A percentile compares a stretch with the other conserved stretches of the same genome.
Evolutionary conservation across 1,140 invertebrate species (phyloP).

Genomic region (Portunus trituberculatus): DNA sequence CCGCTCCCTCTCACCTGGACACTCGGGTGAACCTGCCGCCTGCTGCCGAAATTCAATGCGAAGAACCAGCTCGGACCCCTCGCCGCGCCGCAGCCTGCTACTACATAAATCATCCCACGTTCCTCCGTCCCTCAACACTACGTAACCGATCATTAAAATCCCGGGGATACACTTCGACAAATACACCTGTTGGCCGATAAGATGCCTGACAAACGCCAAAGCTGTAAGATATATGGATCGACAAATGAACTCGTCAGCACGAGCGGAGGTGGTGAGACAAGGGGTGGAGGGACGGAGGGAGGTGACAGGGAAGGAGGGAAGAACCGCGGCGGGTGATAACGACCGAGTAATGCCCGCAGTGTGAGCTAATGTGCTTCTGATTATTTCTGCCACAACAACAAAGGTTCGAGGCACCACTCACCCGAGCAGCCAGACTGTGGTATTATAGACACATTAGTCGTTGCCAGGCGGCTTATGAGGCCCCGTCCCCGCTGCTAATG

Average conservation of each 20-base stretch:
- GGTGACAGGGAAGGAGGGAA: neutral
- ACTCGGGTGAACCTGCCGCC: neutral
- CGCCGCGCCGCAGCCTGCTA: neutral
- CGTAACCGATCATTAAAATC: neutral
- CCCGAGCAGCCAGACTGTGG: neutral
- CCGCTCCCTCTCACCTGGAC: neutral
- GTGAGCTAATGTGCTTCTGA: neutral
- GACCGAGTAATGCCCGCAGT: neutral
- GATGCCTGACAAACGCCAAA: neutral
- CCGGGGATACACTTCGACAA: neutral
- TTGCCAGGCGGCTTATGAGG: neutral
- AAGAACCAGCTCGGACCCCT: neutral
- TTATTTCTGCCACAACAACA: constrained; percentile 14
- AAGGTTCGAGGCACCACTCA: neutral
- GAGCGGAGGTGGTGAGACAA: neutral
- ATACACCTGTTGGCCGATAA: neutral
- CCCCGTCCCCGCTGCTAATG: neutral
- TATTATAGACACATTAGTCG: constrained; percentile 23
- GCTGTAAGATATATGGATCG: neutral
- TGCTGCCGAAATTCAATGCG: neutral
- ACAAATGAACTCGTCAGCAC: neutral
- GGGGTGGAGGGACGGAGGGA: neutral
- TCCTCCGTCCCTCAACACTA: neutral
- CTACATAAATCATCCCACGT: neutral
- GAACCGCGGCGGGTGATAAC: neutral